A percentile compares a stretch with the other conserved stretches of the same genome.
Conservation (phyloP, 2,888 invertebrate species). For the Prenolepis imparis region DNA sequence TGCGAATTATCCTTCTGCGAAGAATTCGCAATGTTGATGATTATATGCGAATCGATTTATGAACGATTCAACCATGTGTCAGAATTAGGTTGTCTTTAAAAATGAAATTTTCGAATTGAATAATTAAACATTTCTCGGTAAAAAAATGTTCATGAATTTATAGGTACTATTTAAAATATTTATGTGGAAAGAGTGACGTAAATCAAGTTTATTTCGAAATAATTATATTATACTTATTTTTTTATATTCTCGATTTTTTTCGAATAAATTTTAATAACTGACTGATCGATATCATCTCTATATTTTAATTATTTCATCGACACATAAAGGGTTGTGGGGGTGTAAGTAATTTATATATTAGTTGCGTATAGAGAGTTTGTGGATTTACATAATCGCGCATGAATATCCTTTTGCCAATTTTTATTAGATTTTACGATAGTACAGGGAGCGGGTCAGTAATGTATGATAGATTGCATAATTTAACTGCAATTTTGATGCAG, state of each 20-base stretch:
- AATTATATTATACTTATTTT: neutral
- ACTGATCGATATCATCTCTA: neutral
- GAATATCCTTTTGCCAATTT: neutral
- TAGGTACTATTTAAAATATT: neutral
- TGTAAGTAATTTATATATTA: constrained; percentile 4
- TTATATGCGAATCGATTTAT: neutral
- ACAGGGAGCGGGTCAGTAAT: neutral
- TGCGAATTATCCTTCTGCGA: neutral
- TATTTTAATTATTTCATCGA: neutral
- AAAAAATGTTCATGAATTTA: neutral
- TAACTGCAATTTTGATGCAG: constrained; percentile 34
- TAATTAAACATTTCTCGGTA: neutral
- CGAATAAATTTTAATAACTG: neutral
- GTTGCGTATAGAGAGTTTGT: neutral
- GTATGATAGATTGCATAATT: constrained; percentile 25
- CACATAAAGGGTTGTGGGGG: neutral
- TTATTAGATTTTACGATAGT: neutral
- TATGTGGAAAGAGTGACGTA: neutral
- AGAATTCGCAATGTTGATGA: neutral
- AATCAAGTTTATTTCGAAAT: neutral
- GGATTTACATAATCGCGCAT: neutral
- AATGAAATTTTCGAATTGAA: neutral
- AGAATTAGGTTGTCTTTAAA: neutral
- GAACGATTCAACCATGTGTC: neutral
- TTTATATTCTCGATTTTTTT: neutral